These are phyloP conservation scores for Phoeniculus purpureus DNA, from an alignment of 2,797 vertebrate genomes.

Conservation along the genomic window DNA sequence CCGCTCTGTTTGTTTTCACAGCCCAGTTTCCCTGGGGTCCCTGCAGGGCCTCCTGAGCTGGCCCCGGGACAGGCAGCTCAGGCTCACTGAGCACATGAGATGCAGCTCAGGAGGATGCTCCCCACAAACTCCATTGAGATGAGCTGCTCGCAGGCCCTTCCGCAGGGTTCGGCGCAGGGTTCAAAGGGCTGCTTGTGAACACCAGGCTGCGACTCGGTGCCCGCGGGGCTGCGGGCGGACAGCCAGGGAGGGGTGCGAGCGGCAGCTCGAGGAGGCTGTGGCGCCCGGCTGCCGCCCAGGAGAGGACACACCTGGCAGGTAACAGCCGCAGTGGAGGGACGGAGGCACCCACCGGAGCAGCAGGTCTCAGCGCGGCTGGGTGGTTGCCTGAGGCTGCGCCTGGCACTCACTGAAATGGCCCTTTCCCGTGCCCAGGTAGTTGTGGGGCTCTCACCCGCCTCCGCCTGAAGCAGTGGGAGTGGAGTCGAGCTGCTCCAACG, in stretches of 20 bases:
- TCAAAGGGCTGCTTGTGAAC: constrained; percentile 63
- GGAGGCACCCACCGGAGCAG: constrained; percentile 40
- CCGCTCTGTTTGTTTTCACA: constrained; percentile 11
- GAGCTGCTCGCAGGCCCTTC: background rate
- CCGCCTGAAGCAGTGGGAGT: background rate
- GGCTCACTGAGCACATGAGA: background rate
- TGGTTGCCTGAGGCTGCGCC: constrained; percentile 4
- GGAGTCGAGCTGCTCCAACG: background rate
- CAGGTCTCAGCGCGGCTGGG: constrained; percentile 34
- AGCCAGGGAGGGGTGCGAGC: constrained; percentile 50
- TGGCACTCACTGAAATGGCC: constrained; percentile 30
- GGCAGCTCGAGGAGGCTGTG: constrained; percentile 50
- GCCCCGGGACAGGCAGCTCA: too few species aligned
- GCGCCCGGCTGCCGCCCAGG: background rate
- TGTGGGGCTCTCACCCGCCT: background rate
- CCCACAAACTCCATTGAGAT: background rate
- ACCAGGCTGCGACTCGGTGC: background rate
- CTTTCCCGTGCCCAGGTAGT: constrained; percentile 11
- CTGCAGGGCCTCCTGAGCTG: background rate
- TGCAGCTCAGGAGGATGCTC: background rate
- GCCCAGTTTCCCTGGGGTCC: background rate
- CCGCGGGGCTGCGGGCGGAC: background rate
- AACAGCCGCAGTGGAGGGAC: background rate
- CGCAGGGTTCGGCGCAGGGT: background rate
- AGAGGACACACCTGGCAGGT: constrained; percentile 41